A percentile compares a stretch with the other conserved stretches of the same genome.
Evolutionary conservation across 2,888 invertebrate species (phyloP).

Genomic region (Melanophora roralis): DNA sequence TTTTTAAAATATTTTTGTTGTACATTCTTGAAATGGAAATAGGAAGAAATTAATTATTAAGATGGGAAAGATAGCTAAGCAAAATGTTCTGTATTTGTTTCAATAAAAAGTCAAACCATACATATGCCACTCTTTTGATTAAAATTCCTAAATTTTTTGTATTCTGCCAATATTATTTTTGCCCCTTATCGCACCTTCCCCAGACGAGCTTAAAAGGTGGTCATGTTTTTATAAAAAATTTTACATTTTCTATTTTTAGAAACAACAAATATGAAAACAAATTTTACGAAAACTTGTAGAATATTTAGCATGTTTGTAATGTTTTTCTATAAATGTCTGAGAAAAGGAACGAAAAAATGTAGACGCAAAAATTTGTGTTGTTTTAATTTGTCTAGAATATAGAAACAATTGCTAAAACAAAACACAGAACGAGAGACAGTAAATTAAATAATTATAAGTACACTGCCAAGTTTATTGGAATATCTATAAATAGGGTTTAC

Average conservation of each 20-base stretch:
- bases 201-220: background rate
- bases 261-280: constrained; percentile 2
- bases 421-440: background rate
- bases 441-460: background rate
- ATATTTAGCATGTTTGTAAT: constrained; percentile 31
- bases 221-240: constrained; percentile 38
- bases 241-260: constrained; percentile 26
- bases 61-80: background rate
- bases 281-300: background rate
- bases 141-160: too few relatives aligned
- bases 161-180: too few relatives aligned
- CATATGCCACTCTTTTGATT: too few relatives aligned
- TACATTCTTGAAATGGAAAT: background rate
- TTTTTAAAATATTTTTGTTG: constrained; percentile 17
- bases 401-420: constrained; percentile 27
- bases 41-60: background rate
- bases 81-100: too few relatives aligned
- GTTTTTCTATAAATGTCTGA: constrained; percentile 31
- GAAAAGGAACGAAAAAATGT: background rate
- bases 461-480: background rate
- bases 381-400: constrained; percentile 54
- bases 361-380: constrained; percentile 27
- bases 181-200: constrained; percentile 3
- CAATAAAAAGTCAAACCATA: too few relatives aligned
- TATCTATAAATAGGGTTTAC: too few relatives aligned